Evolutionary conservation across 1,140 invertebrate genomes (phyloP).

Genomic region (Limonius californicus): DNA sequence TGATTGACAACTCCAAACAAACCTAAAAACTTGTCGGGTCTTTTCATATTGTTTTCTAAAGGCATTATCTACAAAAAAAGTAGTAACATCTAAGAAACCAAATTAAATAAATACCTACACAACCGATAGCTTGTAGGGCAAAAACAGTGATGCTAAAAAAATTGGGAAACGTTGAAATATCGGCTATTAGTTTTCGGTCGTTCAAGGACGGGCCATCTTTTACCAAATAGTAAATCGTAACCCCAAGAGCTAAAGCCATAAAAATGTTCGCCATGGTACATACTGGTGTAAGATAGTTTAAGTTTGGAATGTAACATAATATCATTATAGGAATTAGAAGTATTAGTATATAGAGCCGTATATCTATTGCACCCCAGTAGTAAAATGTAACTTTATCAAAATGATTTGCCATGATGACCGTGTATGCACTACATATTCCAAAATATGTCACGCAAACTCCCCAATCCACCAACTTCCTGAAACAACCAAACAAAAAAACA

Average conservation of each 20-base stretch:
- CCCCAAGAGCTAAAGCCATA: constrained; percentile 70
- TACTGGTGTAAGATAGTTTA: constrained; percentile 75
- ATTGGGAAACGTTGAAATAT: constrained; percentile 57
- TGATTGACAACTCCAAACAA: constrained; percentile 82
- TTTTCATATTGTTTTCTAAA: constrained; percentile 87
- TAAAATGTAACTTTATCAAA: constrained; percentile 61
- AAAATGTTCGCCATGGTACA: constrained; percentile 79
- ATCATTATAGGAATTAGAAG: constrained; percentile 67
- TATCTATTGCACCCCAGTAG: constrained; percentile 41
- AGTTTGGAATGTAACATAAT: constrained; percentile 71
- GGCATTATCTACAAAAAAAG: constrained; percentile 69
- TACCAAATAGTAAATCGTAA: constrained; percentile 74
- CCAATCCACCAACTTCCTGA: constrained; percentile 54
- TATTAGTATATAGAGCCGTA: constrained; percentile 55
- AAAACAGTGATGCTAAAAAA: constrained; percentile 78
- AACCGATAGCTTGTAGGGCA: constrained; percentile 83
- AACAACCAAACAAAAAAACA: too few species aligned
- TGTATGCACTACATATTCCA: constrained; percentile 77
- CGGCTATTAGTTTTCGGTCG: constrained; percentile 44
- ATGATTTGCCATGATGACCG: constrained; percentile 73
- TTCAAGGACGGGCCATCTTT: constrained; percentile 53
- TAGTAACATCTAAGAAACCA: too few species aligned
- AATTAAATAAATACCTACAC: constrained; percentile 51
- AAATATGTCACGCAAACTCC: constrained; percentile 77
- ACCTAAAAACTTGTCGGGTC: constrained; percentile 75